Evolutionary conservation across 2,113 vertebrate genomes (phyloP).

Genomic region (Oreotrochilus melanogaster): DNA sequence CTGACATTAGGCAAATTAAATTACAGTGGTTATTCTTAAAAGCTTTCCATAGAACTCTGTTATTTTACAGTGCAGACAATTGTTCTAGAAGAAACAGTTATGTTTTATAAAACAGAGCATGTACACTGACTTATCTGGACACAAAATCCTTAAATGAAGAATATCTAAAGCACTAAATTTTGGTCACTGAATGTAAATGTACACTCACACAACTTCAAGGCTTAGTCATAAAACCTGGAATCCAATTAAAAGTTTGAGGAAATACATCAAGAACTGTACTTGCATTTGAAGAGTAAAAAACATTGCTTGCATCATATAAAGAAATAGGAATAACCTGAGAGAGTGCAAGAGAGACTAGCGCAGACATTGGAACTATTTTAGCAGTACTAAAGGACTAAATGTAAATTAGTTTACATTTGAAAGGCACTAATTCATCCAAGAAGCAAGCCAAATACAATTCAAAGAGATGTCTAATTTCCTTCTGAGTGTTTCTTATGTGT

Average conservation of each 20-base stretch:
- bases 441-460: not conserved
- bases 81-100: not conserved
- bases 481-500: not conserved
- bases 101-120: not conserved
- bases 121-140: not conserved
- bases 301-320: not conserved
- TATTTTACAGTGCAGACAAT: conserved; percentile 11
- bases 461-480: not conserved
- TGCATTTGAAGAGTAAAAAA: not conserved
- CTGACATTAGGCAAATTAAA: conserved; percentile 76
- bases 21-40: conserved; percentile 70
- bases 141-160: not conserved
- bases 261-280: not conserved
- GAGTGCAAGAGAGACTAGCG: rapidly evolving
- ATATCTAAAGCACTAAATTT: not conserved
- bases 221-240: not conserved
- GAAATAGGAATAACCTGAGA: not conserved
- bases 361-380: not conserved
- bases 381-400: not conserved
- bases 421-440: not conserved
- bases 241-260: not conserved
- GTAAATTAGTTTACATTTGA: not conserved
- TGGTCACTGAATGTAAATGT: not conserved
- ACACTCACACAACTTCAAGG: not conserved
- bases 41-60: conserved; percentile 37